Base-by-base conservation (phyloP, 2,113 vertebrate genomes). In the Dipodomys merriami region DNA sequence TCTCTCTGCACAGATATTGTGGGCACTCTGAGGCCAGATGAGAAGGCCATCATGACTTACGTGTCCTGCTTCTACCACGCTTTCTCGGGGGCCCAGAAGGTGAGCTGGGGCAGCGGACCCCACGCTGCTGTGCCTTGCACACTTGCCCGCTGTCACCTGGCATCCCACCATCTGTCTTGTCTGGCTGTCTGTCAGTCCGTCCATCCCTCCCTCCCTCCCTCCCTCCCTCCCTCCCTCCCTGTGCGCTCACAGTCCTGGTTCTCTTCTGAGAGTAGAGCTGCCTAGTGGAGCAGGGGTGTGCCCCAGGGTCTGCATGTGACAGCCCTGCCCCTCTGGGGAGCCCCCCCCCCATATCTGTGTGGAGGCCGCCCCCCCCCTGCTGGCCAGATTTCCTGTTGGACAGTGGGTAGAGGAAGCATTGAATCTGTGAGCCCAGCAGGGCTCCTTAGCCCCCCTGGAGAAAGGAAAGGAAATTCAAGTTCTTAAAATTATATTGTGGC, bases 31-130 rank as follows among this genome's bases (percentile, higher is more conserved):
- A 98, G 99, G 97, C 99, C 99, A 85, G 99, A 99, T 97, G 99
- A 99, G 98, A 99, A 99, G 97, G 99, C 99, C 98, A 99, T 99
- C 98, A 99, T 99, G 99, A 99, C 99, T 97, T 99, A 99, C 98
- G 99, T 99, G 94, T 99, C 99, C 99, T 98, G 99, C 99, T 99
- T 99, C 99, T 99, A 99, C 99, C 99, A 99, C 98, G 99, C 99
- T 96, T 99, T 99, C 98, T 99, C 99, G 95, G 99, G 99, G 97
- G 99, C 99, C 27, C 99, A 99, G 98, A 99, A 99, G 99, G 99
- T 99, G 98, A 98, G 98, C 97, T 92, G 89, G 92, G 57, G 92
- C 1, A 87, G 96, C 92, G 93, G 65, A 65, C 71, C 86, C 88
- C 83, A 68, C 27, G 16, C 65, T 94, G 68, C 84, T 81, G 73